phyloP scores from a whole-genome alignment of 2,797 vertebrate species.

The Pantherophis alleghaniensis region DNA sequence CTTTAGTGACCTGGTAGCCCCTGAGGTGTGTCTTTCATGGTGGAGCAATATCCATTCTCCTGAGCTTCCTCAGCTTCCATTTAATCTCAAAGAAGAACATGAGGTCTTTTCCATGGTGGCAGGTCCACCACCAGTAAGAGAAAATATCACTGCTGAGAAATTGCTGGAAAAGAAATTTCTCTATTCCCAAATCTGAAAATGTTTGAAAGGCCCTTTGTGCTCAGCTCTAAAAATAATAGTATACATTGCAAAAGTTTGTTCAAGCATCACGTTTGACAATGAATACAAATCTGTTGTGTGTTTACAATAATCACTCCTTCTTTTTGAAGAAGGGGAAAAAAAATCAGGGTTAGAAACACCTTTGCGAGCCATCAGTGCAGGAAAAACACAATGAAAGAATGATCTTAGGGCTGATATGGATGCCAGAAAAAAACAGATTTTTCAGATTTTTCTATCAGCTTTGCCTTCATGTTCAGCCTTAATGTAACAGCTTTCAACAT shows the following conservation, averaged over 20 bases:
- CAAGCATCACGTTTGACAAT: background rate
- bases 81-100: background rate
- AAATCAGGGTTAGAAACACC: background rate
- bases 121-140: background rate
- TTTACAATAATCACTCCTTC: background rate
- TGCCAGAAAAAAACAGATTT: background rate
- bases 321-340: background rate
- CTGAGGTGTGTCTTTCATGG: background rate
- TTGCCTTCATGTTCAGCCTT: background rate
- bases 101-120: background rate
- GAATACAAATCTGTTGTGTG: background rate
- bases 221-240: background rate
- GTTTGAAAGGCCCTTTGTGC: background rate
- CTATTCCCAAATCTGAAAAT: background rate
- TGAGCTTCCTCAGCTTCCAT: background rate
- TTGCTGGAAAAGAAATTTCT: background rate
- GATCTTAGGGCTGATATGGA: background rate
- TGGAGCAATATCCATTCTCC: background rate
- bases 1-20: background rate
- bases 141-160: background rate
- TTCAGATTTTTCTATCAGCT: background rate
- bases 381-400: background rate
- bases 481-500: background rate
- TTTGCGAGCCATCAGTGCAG: background rate
- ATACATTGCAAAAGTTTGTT: background rate